Base-by-base conservation (phyloP, 2,888 invertebrate genomes). In the Aphodius sticticus region DNA sequence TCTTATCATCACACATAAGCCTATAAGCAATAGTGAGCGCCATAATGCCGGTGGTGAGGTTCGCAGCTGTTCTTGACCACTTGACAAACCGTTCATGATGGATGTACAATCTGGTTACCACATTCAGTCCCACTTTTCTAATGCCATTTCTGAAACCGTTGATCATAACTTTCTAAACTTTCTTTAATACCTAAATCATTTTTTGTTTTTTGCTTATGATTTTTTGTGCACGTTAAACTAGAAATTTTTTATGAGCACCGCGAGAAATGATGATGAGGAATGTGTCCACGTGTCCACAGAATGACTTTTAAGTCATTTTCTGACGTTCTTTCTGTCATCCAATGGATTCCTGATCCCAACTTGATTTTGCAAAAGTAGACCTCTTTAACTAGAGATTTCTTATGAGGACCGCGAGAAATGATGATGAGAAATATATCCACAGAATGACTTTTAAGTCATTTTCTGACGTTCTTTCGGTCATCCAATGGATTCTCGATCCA, bases 1-100 rank as follows among this genome's bases (percentile, higher is more conserved):
- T 36, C n/a, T 74, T 35, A 26, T 74, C 74, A 7, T 74, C 74
- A 26, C 16, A n/a, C 16, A 74, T 12, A 36, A 36, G 35, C 35
- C 35, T 2, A 36, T 7, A 53, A 53, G 74, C 74, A 36, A 74
- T 36, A 74, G n/a, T 15, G 35, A 35, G 7, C n/a, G 74, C 74
- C n/a, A 74, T n/a, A 74, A 74, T 14, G n/a, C 36, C 74, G 74
- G 36, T 74, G 35, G 74, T 36, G 35, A n/a, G 9, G 37, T 26
- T 36, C n/a, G 74, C 74, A 26, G 74, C 74, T 26, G 37, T 35
- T 74, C 37, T 74, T 35, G 37, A 6, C n/a, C 26, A 74, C 37
- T n/a, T 37, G 6, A 35, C 37, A 35, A 35, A 35, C 35, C n/a
- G 15, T 35, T n/a, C n/a, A 36, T 74, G 74, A 35, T 26, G 74